Evolutionary conservation across 2,888 invertebrate species (phyloP).

Genomic region (Anodontia alba): DNA sequence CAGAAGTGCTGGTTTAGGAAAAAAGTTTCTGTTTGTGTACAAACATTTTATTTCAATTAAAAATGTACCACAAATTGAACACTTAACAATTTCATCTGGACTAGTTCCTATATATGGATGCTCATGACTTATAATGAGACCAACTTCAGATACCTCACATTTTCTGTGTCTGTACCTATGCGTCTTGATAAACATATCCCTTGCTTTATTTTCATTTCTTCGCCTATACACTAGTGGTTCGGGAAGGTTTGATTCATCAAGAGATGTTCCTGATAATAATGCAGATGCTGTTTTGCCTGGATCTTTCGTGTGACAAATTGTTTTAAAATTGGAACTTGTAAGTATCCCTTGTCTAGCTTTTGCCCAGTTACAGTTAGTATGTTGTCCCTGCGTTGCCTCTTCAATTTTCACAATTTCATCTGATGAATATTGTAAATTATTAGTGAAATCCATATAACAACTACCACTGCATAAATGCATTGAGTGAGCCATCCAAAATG

Average conservation of each 20-base stretch:
- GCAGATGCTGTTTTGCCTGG: background rate
- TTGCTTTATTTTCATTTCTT: background rate
- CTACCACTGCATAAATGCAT: background rate
- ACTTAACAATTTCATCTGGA: background rate
- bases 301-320: slow-evolving; percentile 4
- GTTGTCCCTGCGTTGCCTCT: background rate
- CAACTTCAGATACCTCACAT: background rate
- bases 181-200: background rate
- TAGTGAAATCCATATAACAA: background rate
- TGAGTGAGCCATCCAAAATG: background rate
- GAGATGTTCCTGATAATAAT: background rate
- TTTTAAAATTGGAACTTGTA: slow-evolving; percentile 14
- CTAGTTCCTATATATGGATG: slow-evolving; percentile 1
- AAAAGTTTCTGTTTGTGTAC: background rate
- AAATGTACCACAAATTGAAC: slow-evolving; percentile 9
- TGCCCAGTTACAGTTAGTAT: background rate
- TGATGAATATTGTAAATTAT: background rate
- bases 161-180: background rate
- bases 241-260: background rate
- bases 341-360: background rate
- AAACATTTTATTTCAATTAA: slow-evolving; percentile 7
- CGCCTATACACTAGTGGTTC: background rate
- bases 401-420: slow-evolving; percentile 6
- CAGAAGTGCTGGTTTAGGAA: background rate
- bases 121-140: background rate